Percentiles rank a stretch among this genome's conserved stretches.
These are phyloP conservation scores for Macroglossus sobrinus DNA, from an alignment of 2,113 vertebrate genomes.

Conservation along the genomic window DNA sequence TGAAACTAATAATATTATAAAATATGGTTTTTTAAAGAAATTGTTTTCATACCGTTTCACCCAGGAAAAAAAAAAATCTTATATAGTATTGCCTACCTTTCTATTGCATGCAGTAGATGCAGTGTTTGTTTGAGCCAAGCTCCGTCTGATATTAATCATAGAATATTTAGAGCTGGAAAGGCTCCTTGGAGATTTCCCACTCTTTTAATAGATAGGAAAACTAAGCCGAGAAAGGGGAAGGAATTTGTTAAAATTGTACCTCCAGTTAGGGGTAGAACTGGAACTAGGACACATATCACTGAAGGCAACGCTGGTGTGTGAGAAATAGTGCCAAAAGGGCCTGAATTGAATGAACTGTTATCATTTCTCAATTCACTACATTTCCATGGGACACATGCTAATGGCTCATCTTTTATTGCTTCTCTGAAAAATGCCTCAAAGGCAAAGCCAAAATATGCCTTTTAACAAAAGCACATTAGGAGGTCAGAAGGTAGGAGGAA, in stretches of 20 bases:
- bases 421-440: conserved; percentile 52
- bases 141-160: neutral
- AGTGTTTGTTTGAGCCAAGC: neutral
- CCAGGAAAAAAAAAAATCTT: neutral
- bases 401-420: conserved; percentile 59
- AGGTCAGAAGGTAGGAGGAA: conserved; percentile 44
- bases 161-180: neutral
- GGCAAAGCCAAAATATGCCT: conserved; percentile 67
- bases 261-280: neutral
- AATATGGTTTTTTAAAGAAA: neutral
- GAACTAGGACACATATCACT: neutral
- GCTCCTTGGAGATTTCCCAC: neutral
- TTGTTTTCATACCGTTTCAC: conserved; percentile 59
- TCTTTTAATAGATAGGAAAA: conserved; percentile 21
- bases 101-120: neutral
- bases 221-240: neutral
- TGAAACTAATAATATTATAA: too few species aligned
- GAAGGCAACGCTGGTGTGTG: neutral
- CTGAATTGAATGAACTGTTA: conserved; percentile 23
- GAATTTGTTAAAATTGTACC: neutral
- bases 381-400: conserved; percentile 39
- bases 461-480: conserved; percentile 36
- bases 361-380: conserved; percentile 30
- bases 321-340: conserved; percentile 7
- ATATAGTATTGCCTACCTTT: neutral